Evolutionary conservation across 2,113 vertebrate species (phyloP), one percentile per base, ranked within the genome.

Genomic region (Corythaeola cristata): DNA sequence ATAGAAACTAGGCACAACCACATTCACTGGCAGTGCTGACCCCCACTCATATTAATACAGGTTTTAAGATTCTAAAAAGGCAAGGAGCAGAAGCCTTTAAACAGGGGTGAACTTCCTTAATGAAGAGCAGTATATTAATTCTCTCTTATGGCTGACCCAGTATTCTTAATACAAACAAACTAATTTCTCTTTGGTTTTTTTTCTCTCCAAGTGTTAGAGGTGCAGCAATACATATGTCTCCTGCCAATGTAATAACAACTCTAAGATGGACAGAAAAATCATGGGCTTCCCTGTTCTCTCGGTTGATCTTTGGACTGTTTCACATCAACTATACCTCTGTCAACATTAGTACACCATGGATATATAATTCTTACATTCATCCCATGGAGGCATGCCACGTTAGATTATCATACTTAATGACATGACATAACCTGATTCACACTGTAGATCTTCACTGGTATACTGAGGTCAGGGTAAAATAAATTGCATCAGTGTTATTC

Each of bases 401-500:
- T 64, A 86, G 53, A 86, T 92, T 88, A 85, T 88, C 73, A 60
- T n/a, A 28, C 30, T 77, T 23, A 52, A n/a, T 89, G 89, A 50
- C 47, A 50, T 9, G 58, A 52, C 79, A 93, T 24, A 96, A 88
- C 64, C 75, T 59, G 26, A 94, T 80, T 85, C 94, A 78, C 55
- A 20, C 16, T 60, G 75, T 30, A 85, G 55, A 96, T 72, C 76
- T 75, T 71, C 91, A 28, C 55, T 75, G 67, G 26, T 11, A 75
- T 39, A 74, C 72, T 41, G 49, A 55, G 94, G 87, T 88, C 77
- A 93, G 52, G 21, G 19, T 59, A 47, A 92, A 96, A 96, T 75
- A 96, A 96, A 97, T 95, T 92, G 52, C 71, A 87, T 58, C 76
- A 87, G 39, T 78, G 45, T 85, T 95, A 94, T 94, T 71, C 93